Base-by-base conservation (phyloP, 2,888 invertebrate genomes). In the Artemia sinica region DNA sequence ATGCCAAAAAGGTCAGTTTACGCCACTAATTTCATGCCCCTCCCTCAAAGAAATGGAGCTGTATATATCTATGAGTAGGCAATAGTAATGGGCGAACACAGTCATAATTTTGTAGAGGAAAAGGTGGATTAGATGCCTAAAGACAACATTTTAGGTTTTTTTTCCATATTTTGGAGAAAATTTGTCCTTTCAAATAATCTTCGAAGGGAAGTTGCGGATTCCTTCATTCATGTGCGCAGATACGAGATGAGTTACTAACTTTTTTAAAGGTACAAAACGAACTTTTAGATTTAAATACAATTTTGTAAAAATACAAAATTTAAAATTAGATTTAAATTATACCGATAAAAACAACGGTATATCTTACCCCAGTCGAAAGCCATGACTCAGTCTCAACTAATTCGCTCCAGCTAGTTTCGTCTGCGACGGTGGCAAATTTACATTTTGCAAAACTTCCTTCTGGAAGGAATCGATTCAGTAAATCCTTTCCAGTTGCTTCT, bases 401-500 rank as follows among this genome's bases (percentile, higher is more conserved):
- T 72, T 87, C 84, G 51, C 85, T 82, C 87, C 91, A 91, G 68
- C 87, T 82, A 50, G 90, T 91, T 68, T 83, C 80, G 72, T 86
- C 85, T 72, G 86, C 85, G 73, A 94, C 87, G 67, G 86, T 82
- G 11, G 88, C 94, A 78, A 88, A 92, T 73, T 85, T 84, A 77
- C 91, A 91, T 75, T 85, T 86, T 69, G 84, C 85, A 48, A 81
- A 80, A 68, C 84, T 84, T 0, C 86, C 85, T 1, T 82, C 76
- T 0, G 81, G 78, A 75, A 93, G 83, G 76, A 89, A 85, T 76
- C 88, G 86, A 79, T 91, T 93, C 72, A 96, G 85, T 68, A 96
- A 83, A 76, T 88, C 86, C 79, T 96, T 96, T 75, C 95, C 96
- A 69, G 91, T 88, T 72, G 89, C 92, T 82, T 96, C 96, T 77